Evolutionary conservation across 2,888 invertebrate species (phyloP), one percentile per base, ranked within the genome.

Genomic region (Muschampia staudingeri): DNA sequence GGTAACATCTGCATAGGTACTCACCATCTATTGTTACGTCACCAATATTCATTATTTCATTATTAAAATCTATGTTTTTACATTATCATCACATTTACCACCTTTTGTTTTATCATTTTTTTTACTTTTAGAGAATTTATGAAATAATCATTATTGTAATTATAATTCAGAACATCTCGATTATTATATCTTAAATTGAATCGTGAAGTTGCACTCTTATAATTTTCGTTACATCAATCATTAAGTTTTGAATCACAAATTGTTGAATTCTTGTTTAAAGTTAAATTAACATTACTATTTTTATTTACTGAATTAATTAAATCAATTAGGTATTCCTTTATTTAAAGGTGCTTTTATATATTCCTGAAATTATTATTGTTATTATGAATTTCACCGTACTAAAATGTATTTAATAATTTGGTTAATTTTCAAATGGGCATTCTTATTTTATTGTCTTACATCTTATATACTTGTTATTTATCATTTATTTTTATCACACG

Each of bases 351-450:
- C 52, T 52, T 0, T 52, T 52, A 44, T 11, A 14, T 11, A 1
- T 42, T 42, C 7, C 11, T 5, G 48, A 61, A 61, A 19, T 19
- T 52, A 19, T 19, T 1, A 19, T 61, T 61, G 2, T 19, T 19
- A 19, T 61, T 61, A 61, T 25, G 11, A 25, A 25, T n/a, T 12
- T 16, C 12, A 34, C 34, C 1, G 34, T 34, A 65, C n/a, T 56
- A 2, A 8, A 4, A 30, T 16, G 14, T 67, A n/a, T 67, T 67
- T 30, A 16, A 67, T 34, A n/a, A 37, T 37, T 48, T 44, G 30
- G 48, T 73, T 16, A 61, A 76, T 44, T 65, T 19, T 42, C 71
- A 72, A 72, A 65, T 44, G 78, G 78, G 78, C 78, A 79, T 81
- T 79, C 42, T 67, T 52, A n/a, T 52, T n/a, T n/a, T n/a, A 52